Conservation (phyloP, 2,113 vertebrate species). For the Leptobrachium ailaonicum region DNA sequence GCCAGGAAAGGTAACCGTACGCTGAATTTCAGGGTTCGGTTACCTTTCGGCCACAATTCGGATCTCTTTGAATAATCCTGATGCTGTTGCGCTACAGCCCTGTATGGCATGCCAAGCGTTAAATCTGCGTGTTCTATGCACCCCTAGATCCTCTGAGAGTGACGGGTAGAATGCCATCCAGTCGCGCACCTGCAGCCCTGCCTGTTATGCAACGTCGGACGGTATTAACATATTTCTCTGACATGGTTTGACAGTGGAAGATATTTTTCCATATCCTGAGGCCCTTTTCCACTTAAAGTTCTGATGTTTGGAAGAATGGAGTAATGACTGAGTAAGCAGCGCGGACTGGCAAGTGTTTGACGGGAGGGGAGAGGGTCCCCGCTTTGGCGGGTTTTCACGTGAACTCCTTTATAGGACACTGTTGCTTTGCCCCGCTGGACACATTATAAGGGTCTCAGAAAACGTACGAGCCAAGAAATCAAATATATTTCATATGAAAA, state of each 20-base stretch:
- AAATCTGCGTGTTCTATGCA: not conserved
- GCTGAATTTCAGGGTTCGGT: too few relatives aligned
- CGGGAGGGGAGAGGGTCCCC: not conserved
- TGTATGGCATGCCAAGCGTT: not conserved
- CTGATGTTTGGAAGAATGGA: not conserved
- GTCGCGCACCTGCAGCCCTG: not conserved
- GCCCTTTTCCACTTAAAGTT: not conserved
- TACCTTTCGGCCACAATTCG: too few relatives aligned
- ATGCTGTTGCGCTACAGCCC: not conserved
- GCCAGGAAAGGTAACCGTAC: too few relatives aligned
- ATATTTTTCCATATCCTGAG: constrained; percentile 6
- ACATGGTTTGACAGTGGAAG: not conserved
- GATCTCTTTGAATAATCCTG: too few relatives aligned
- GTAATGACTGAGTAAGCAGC: not conserved
- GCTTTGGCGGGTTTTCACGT: too few relatives aligned
- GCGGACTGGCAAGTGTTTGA: not conserved
- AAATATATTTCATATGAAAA: too few relatives aligned
- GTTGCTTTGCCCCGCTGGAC: too few relatives aligned
- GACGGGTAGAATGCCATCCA: not conserved
- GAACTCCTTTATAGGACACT: too few relatives aligned
- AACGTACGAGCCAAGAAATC: too few relatives aligned
- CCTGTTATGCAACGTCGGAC: not conserved
- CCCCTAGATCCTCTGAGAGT: not conserved
- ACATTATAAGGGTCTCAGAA: too few relatives aligned
- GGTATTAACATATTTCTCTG: not conserved